Evolutionary conservation across 2,888 invertebrate species (phyloP).

Genomic region (Ochropleura plecta): DNA sequence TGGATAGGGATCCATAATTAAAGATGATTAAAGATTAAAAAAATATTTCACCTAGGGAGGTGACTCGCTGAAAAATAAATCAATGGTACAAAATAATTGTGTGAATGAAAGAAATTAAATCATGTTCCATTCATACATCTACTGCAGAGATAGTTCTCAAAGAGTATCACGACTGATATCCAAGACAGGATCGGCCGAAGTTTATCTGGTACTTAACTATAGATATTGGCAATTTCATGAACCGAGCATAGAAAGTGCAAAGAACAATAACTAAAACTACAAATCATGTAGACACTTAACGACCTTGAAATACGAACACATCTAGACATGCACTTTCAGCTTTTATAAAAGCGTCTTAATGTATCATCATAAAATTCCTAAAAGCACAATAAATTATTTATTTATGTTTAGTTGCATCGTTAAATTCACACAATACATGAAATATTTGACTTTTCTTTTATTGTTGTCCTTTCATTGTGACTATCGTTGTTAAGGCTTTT

Average conservation of each 20-base stretch:
- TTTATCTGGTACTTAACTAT: background rate
- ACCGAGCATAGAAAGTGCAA: background rate
- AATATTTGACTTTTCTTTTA: constrained; percentile 30
- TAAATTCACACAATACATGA: constrained; percentile 37
- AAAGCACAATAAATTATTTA: constrained; percentile 33
- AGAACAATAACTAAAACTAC: background rate
- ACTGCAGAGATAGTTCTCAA: background rate
- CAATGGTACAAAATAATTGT: background rate
- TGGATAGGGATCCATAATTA: too few relatives aligned
- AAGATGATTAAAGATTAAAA: too few relatives aligned
- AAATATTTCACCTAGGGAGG: too few relatives aligned
- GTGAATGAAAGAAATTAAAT: background rate
- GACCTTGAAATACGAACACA: constrained; percentile 4
- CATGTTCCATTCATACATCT: background rate
- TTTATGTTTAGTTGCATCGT: constrained; percentile 38
- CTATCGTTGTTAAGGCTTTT: constrained; percentile 26
- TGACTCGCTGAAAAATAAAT: too few relatives aligned
- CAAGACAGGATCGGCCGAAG: background rate
- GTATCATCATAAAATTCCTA: constrained; percentile 17
- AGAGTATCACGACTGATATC: background rate
- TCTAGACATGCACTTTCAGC: constrained; percentile 19
- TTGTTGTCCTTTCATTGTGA: constrained; percentile 27
- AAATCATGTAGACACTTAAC: background rate
- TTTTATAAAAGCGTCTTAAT: constrained; percentile 3
- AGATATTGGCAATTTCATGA: background rate